Conservation (phyloP, 1,140 invertebrate species). For the Coboldia fuscipes region DNA sequence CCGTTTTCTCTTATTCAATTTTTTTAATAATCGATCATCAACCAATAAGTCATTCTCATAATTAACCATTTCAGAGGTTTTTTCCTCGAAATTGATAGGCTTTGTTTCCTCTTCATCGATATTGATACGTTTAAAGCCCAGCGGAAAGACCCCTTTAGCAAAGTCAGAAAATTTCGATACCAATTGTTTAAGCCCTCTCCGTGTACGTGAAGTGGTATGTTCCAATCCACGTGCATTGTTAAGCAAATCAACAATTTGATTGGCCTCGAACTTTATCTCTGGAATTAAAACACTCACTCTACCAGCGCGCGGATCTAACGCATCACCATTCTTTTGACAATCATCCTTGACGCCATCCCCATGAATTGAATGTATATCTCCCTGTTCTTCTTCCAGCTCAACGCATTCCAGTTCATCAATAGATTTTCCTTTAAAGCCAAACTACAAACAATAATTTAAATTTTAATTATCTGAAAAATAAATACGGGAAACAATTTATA, state of each 20-base stretch:
- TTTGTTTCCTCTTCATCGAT: constrained; percentile 9
- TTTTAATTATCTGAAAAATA: no score
- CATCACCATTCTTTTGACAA: constrained; percentile 7
- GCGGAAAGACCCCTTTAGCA: constrained; percentile 32
- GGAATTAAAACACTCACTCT: constrained; percentile 47
- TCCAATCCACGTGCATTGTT: no score
- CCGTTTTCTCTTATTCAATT: constrained; percentile 16
- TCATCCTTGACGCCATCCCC: constrained; percentile 13
- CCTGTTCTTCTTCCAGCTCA: constrained; percentile 23
- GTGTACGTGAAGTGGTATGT: constrained; percentile 1
- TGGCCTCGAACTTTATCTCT: constrained; percentile 38
- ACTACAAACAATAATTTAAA: no score
- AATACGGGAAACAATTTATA: no score
- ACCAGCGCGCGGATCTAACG: constrained; percentile 57
- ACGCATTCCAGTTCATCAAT: constrained; percentile 37
- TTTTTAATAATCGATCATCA: constrained; percentile 13
- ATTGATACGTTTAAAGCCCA: constrained; percentile 30
- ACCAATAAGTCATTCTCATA: constrained; percentile 14
- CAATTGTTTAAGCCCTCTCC: no score
- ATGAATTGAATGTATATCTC: constrained; percentile 11
- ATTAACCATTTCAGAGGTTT: constrained; percentile 11
- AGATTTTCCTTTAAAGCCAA: constrained; percentile 40
- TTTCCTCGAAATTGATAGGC: constrained; percentile 13
- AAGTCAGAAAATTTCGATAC: no score
- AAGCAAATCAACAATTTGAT: constrained; percentile 19